These are phyloP conservation scores for Magallana nippona DNA, from an alignment of 2,888 invertebrate genomes.

Conservation along the genomic window DNA sequence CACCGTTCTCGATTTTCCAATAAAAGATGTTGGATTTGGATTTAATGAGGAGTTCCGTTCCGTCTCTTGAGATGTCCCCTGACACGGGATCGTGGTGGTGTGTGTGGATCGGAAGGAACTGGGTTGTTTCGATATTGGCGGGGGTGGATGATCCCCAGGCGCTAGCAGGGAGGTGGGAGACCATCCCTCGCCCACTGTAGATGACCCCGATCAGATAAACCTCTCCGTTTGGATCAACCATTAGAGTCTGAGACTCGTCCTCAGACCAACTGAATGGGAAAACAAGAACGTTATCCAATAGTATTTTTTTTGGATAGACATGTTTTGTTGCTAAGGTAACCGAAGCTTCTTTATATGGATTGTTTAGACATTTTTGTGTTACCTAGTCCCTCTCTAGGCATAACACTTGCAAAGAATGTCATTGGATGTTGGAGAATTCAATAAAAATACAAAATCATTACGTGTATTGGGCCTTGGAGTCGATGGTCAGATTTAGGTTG, in stretches of 20 bases:
- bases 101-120: conserved; percentile 38
- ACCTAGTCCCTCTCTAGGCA: no score
- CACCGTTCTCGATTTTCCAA: conserved; percentile 44
- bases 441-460: conserved; percentile 6
- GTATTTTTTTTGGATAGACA: no score
- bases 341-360: no score
- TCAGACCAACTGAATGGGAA: conserved; percentile 14
- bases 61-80: conserved; percentile 52
- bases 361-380: no score
- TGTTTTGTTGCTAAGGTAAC: no score
- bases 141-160: conserved; percentile 49
- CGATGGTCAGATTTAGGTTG: conserved; percentile 25
- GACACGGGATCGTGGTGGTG: conserved; percentile 48
- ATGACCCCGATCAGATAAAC: conserved; percentile 51
- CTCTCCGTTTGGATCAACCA: conserved; percentile 51
- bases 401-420: no score
- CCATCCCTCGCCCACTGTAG: conserved; percentile 42
- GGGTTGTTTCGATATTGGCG: conserved; percentile 29
- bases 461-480: conserved; percentile 25
- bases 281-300: no score
- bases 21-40: conserved; percentile 49
- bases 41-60: conserved; percentile 50
- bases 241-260: conserved; percentile 48
- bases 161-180: conserved; percentile 41
- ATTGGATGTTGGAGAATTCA: no score